A percentile compares a stretch with the other conserved stretches of the same genome.
Evolutionary conservation across 2,113 vertebrate species (phyloP).

Genomic region (Mustela nigripes): DNA sequence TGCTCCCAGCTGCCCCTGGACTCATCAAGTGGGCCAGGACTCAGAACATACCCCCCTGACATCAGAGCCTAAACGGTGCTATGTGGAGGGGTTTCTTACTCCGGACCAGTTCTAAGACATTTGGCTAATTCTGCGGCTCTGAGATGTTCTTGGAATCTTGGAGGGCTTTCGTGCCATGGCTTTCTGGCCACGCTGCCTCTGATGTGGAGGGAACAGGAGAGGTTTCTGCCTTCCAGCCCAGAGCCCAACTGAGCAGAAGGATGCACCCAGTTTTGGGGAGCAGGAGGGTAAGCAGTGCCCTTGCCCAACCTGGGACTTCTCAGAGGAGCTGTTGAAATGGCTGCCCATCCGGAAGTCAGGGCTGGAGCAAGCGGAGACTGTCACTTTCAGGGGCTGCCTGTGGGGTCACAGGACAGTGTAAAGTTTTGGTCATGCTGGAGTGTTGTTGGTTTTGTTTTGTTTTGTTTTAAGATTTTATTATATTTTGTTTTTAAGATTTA

Average conservation of each 20-base stretch:
- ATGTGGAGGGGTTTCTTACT: neutral
- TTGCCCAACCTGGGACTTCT: neutral
- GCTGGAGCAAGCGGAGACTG: neutral
- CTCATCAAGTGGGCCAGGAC: neutral
- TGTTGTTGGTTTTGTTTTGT: neutral
- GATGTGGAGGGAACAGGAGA: neutral
- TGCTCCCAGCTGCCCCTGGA: neutral
- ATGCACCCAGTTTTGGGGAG: constrained; percentile 21
- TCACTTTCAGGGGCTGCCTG: neutral
- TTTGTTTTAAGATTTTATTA: neutral
- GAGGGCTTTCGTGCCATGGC: neutral
- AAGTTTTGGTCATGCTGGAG: neutral
- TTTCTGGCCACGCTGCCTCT: neutral
- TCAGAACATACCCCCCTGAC: neutral
- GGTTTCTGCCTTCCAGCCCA: neutral
- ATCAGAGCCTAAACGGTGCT: neutral
- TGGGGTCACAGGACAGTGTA: neutral
- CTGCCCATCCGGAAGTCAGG: neutral
- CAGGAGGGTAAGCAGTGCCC: neutral
- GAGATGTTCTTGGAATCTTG: constrained; percentile 20
- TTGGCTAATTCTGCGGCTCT: neutral
- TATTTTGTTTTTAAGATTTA: no score
- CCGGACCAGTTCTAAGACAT: neutral
- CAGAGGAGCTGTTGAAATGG: neutral
- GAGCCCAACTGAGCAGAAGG: neutral